Conservation (phyloP, 2,888 invertebrate genomes). For the Amphimallon solstitiale region DNA sequence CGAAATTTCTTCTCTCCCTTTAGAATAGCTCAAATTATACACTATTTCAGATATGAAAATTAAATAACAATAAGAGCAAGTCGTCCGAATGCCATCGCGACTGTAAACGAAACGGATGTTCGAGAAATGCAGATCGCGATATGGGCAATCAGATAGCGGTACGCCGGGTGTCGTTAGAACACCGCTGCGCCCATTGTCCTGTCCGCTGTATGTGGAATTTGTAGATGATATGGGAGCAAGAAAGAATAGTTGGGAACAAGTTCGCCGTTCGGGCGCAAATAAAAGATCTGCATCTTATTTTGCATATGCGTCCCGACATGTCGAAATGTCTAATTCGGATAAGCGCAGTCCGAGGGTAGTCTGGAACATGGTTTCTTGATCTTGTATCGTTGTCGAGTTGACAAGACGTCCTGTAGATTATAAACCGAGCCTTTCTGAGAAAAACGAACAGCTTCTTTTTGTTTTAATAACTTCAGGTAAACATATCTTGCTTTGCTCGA, state of each 20-base stretch:
- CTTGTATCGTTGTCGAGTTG: conserved; percentile 19
- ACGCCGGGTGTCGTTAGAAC: conserved; percentile 62
- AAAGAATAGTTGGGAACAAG: conserved; percentile 59
- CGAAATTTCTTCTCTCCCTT: background rate
- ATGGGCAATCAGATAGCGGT: conserved; percentile 60
- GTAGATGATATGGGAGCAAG: conserved; percentile 59
- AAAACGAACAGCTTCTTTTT: background rate
- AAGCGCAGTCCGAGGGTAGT: conserved; percentile 7
- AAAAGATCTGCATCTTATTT: conserved; percentile 54
- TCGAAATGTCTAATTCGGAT: conserved; percentile 47
- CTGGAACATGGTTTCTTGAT: conserved; percentile 6
- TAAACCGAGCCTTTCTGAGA: conserved; percentile 11
- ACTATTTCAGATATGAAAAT: conserved; percentile 13
- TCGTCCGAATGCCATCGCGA: conserved; percentile 18
- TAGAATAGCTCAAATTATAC: conserved; percentile 4
- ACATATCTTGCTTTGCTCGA: background rate
- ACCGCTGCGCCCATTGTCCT: conserved; percentile 61
- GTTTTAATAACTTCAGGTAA: conserved; percentile 2
- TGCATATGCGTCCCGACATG: conserved; percentile 52
- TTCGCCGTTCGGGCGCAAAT: conserved; percentile 53
- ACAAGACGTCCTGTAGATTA: conserved; percentile 21
- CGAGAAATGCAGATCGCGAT: conserved; percentile 57
- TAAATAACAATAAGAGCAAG: conserved; percentile 32
- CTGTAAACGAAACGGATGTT: conserved; percentile 49
- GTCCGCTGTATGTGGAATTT: conserved; percentile 60